Evolutionary conservation across 37 sponge, comb jelly and placozoan genomes (phyloP).

Genomic region (Geodia barretti): DNA sequence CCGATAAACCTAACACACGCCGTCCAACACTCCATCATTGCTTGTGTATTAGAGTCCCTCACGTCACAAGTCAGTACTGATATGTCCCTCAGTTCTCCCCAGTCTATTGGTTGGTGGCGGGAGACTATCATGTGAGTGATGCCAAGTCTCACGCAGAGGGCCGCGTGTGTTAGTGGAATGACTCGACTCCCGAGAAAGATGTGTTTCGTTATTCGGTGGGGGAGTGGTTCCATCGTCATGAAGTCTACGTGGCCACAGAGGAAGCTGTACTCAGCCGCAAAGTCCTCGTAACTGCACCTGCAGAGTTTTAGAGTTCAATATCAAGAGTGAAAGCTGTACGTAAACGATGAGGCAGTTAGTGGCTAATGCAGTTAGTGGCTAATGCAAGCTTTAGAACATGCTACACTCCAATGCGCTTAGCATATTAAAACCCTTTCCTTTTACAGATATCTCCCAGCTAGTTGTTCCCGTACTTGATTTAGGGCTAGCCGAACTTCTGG

Average conservation of each 20-base stretch:
- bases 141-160: slow-evolving; percentile 16
- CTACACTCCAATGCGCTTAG: too few species aligned
- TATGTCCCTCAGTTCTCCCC: slow-evolving; percentile 36
- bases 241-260: slow-evolving; percentile 52
- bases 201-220: slow-evolving; percentile 53
- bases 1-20: slow-evolving; percentile 44
- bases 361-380: too few species aligned
- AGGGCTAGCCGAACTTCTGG: too few species aligned
- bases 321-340: too few species aligned
- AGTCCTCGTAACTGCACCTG: slow-evolving; percentile 60
- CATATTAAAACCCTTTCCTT: too few species aligned
- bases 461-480: too few species aligned
- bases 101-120: slow-evolving; percentile 33
- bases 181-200: slow-evolving; percentile 64
- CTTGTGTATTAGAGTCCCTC: slow-evolving; percentile 31
- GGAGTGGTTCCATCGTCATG: slow-evolving; percentile 58
- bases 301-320: too few species aligned
- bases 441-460: too few species aligned
- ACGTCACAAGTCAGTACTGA: slow-evolving; percentile 44
- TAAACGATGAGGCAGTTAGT: too few species aligned
- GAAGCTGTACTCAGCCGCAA: slow-evolving; percentile 47
- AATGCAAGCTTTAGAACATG: too few species aligned
- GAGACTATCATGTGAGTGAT: slow-evolving; percentile 70
- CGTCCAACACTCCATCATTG: slow-evolving; percentile 58
- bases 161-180: slow-evolving; percentile 16